phyloP scores from a whole-genome alignment of 2,888 invertebrate species.

The Nomada hirtipes region DNA sequence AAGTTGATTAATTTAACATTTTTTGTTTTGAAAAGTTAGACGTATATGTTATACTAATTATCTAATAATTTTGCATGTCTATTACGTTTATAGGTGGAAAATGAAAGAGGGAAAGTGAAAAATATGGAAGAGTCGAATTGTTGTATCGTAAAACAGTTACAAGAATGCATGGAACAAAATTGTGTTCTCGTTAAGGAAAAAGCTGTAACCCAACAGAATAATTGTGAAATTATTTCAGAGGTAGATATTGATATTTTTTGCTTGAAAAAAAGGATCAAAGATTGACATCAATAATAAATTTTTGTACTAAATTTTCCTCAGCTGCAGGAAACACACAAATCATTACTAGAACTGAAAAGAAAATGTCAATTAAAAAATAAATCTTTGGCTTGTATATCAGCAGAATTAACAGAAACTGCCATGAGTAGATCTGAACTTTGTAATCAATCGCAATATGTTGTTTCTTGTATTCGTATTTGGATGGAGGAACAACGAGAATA shows the following conservation, averaged over 20 bases:
- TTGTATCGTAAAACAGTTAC: conserved; percentile 71
- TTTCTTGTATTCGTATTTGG: conserved; percentile 77
- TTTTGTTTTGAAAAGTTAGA: background rate
- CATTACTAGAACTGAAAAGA: conserved; percentile 73
- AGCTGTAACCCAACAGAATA: conserved; percentile 72
- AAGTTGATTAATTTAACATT: conserved; percentile 43
- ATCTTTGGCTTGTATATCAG: conserved; percentile 75
- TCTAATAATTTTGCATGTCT: conserved; percentile 13
- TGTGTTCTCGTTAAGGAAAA: conserved; percentile 73
- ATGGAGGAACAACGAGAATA: conserved; percentile 76
- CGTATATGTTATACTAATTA: background rate
- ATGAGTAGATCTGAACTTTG: conserved; percentile 76
- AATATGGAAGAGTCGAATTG: conserved; percentile 71
- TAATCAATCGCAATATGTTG: conserved; percentile 77
- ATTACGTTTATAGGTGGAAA: conserved; percentile 41
- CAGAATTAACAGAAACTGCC: conserved; percentile 76
- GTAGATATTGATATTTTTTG: conserved; percentile 59
- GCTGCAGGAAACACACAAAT: conserved; percentile 77
- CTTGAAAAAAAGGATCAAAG: no score
- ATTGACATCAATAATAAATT: background rate
- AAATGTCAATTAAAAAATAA: conserved; percentile 77
- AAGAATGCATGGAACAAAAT: conserved; percentile 74
- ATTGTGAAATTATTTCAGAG: conserved; percentile 73
- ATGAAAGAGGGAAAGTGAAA: conserved; percentile 64
- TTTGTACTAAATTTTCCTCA: conserved; percentile 45